These are phyloP conservation scores for Leptopilina myrica DNA, from an alignment of 2,888 invertebrate species.

Conservation along the genomic window DNA sequence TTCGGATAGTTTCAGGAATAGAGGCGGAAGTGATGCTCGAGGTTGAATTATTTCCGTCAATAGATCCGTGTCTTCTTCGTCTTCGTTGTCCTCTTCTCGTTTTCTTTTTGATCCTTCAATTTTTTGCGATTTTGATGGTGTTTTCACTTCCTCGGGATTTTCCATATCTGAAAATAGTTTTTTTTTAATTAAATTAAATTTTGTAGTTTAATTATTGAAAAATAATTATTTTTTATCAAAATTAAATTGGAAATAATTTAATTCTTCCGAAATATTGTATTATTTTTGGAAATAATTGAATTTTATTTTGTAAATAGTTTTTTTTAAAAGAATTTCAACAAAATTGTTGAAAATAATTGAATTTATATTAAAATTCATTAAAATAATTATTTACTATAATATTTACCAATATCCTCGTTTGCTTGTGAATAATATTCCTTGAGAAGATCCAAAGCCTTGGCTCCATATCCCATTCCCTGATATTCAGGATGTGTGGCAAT, in stretches of 20 bases:
- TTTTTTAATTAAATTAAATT: slow-evolving; percentile 3
- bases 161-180: slow-evolving; percentile 29
- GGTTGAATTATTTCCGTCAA: slow-evolving; percentile 77
- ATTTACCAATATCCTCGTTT: slow-evolving; percentile 84
- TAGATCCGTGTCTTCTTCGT: not conserved
- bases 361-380: too few species aligned
- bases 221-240: too few species aligned
- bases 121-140: not conserved
- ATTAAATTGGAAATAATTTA: not conserved
- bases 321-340: too few species aligned
- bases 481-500: slow-evolving; percentile 99
- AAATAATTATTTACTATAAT: too few species aligned
- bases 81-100: not conserved
- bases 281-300: too few species aligned
- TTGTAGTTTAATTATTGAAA: not conserved
- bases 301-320: too few species aligned
- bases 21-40: slow-evolving; percentile 89
- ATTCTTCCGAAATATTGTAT: slow-evolving; percentile 48
- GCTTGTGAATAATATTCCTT: slow-evolving; percentile 93
- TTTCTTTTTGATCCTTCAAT: not conserved
- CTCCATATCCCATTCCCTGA: slow-evolving; percentile 98
- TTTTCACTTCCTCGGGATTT: not conserved
- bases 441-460: slow-evolving; percentile 88
- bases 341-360: too few species aligned
- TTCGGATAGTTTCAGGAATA: slow-evolving; percentile 91